Base-by-base conservation (phyloP, 2,113 vertebrate genomes). In the Rattus rattus region DNA sequence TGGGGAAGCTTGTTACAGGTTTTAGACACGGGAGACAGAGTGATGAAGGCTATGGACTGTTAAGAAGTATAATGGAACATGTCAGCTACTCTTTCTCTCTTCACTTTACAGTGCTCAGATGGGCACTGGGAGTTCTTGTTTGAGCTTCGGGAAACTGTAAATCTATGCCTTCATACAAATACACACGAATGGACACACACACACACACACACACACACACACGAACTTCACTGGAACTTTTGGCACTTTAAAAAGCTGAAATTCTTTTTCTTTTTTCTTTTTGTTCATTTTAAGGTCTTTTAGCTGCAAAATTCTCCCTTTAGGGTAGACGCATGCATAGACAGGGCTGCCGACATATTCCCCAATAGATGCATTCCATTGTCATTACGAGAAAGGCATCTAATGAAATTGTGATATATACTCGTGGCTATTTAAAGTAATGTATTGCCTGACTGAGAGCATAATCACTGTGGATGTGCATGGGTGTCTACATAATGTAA, bases 401-500 rank as follows among this genome's bases (percentile, higher is more conserved):
- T 94, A 86, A 92, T 94, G n/a, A 94, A 92, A 75, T 65, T 88
- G 88, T 96, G 67, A 70, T 89, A 89, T 69, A 90, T 87, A 83
- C 10, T 52, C 89, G 47, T 69, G 63, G 89, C 59, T 80, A 81
- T 89, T 92, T 97, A 95, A 93, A 73, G 28, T 75, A 92, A 94
- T 75, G 56, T n/a, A 77, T 83, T 83, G 52, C 69, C 70, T 90
- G 88, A n/a, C 24, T 93, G 77, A 81, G 91, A 95, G 88, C 52
- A 86, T 72, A 67, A 94, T 83, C 54, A 87, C 49, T 90, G 67
- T 63, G 20, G 7, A 75, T 94, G 10, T 11, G 3, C 70, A 76
- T 10, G 24, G 77, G 30, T 92, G 30, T 90, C 95, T 92, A 90
- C 47, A 47, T 47, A 13, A 30, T 88, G 84, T 88, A 56, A 84